These are phyloP conservation scores for Ichneumon xanthorius DNA, from an alignment of 2,888 invertebrate species.

Conservation along the genomic window DNA sequence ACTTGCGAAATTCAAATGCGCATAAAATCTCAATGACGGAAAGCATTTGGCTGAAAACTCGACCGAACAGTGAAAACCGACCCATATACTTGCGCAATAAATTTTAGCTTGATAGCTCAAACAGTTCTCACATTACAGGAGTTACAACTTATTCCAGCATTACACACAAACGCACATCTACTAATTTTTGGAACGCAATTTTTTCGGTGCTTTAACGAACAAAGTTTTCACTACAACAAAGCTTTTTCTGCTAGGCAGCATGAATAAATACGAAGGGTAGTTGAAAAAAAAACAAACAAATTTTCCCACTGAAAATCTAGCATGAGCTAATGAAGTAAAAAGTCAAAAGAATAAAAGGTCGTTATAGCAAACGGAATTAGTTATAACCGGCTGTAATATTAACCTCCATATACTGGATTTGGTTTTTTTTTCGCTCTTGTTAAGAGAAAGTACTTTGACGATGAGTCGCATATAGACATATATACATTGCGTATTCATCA, in stretches of 20 bases:
- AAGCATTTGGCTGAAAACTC: too few relatives aligned
- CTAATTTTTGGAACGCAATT: not conserved
- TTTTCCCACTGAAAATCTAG: not conserved
- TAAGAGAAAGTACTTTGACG: constrained; percentile 1
- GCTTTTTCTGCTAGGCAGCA: not conserved
- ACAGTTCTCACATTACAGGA: too few relatives aligned
- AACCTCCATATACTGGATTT: not conserved
- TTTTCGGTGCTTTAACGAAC: not conserved
- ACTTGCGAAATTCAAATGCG: not conserved
- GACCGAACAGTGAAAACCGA: too few relatives aligned
- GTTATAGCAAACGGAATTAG: not conserved
- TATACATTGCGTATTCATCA: constrained; percentile 15
- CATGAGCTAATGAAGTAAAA: not conserved
- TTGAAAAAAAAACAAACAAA: not conserved
- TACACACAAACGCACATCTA: not conserved
- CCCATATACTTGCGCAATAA: too few relatives aligned
- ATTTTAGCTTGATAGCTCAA: too few relatives aligned
- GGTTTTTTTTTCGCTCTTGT: not conserved
- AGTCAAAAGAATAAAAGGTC: not conserved
- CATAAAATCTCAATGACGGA: too few relatives aligned
- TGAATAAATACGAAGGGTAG: not conserved
- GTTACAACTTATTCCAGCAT: too few relatives aligned
- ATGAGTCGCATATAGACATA: not conserved
- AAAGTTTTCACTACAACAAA: not conserved
- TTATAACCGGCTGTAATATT: not conserved